These are phyloP conservation scores for Diadema setosum DNA, from an alignment of 35 echinoderm and acorn worm species.

Conservation along the genomic window DNA sequence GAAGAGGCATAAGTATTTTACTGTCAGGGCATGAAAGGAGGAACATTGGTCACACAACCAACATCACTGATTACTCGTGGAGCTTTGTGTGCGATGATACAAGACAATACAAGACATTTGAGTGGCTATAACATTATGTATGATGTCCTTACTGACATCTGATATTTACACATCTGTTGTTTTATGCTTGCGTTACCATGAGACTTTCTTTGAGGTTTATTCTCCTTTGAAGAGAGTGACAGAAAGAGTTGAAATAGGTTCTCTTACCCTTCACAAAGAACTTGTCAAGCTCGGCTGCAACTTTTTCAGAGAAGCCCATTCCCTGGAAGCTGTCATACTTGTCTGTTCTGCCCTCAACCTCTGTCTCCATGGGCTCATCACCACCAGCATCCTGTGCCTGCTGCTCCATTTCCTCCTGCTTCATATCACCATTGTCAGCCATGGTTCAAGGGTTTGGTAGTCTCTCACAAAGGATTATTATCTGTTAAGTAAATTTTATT, in stretches of 20 bases:
- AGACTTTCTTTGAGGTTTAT: not conserved
- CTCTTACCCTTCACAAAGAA: conserved; percentile 64
- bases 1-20: too few relatives aligned
- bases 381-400: not conserved
- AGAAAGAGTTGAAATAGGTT: not conserved
- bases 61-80: too few relatives aligned
- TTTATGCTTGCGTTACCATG: not conserved
- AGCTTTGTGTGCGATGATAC: too few relatives aligned
- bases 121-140: too few relatives aligned
- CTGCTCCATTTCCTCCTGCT: conserved; percentile 46
- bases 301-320: conserved; percentile 80
- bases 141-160: too few relatives aligned
- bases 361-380: conserved; percentile 86
- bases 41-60: too few relatives aligned
- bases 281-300: conserved; percentile 86
- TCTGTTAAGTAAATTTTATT: not conserved
- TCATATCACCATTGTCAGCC: conserved; percentile 53
- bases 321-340: conserved; percentile 82
- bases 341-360: conserved; percentile 65
- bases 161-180: too few relatives aligned
- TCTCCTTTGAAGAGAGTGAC: not conserved
- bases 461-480: too few relatives aligned
- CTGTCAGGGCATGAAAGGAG: too few relatives aligned
- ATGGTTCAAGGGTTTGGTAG: conserved; percentile 17
- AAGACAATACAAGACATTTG: too few relatives aligned